Conservation (phyloP, 2,797 vertebrate species). For the Rhinatrema bivittatum region DNA sequence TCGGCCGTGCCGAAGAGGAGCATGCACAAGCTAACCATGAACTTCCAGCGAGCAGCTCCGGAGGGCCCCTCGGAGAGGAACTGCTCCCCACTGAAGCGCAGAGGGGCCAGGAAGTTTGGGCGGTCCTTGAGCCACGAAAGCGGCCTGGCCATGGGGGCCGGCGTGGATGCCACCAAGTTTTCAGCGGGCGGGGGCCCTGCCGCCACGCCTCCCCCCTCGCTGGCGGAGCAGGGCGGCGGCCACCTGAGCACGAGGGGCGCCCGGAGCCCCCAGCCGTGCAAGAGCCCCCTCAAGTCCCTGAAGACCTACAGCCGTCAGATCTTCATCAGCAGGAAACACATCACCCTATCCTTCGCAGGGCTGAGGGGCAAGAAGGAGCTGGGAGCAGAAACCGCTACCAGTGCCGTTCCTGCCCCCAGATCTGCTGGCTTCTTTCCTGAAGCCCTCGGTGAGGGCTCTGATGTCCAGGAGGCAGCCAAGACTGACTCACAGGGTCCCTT, state of each 20-base stretch:
- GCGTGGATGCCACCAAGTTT: neutral
- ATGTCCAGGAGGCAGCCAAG: no score
- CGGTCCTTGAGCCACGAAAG: slow-evolving; percentile 51
- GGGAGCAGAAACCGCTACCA: no score
- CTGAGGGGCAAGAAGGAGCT: neutral
- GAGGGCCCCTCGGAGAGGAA: neutral
- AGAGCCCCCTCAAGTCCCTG: neutral
- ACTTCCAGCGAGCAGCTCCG: neutral
- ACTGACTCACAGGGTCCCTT: no score
- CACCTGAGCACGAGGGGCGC: neutral
- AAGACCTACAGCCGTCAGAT: slow-evolving; percentile 1
- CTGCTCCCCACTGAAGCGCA: slow-evolving; percentile 15
- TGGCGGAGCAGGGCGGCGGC: neutral
- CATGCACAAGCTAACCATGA: neutral
- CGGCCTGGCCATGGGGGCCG: slow-evolving; percentile 8
- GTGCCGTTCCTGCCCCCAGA: no score
- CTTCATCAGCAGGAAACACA: neutral
- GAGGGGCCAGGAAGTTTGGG: slow-evolving; percentile 37
- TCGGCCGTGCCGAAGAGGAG: neutral
- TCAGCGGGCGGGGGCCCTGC: neutral
- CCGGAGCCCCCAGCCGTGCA: neutral
- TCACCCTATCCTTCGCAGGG: neutral
- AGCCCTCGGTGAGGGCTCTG: no score
- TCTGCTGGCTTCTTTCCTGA: no score
- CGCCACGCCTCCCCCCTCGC: neutral